Evolutionary conservation across 2,888 invertebrate genomes (phyloP), one percentile per base, ranked within the genome.

Genomic region (Yponomeuta cagnagella): DNA sequence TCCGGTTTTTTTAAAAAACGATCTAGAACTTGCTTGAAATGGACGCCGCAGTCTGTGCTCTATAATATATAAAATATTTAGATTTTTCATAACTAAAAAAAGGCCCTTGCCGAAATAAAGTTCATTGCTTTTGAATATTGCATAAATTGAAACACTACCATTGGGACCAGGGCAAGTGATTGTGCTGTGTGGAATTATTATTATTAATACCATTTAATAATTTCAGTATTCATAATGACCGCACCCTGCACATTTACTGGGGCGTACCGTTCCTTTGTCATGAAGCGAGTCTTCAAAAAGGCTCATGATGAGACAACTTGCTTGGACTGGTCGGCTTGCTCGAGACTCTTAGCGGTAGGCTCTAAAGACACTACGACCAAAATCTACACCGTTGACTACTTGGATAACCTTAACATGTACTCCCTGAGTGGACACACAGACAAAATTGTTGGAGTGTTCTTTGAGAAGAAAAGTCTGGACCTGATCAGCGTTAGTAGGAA

Each of bases 251-350:
- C 94, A 72, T 94, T 95, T 80, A 94, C 95, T 0, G 96, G 96
- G 10, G 95, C 97, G 82, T 98, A 95, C 82, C 97, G 97, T 84
- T 97, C 98, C 0, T 98, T 99, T 84, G 90, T 95, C 12, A 94
- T 98, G 93, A 95, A 96, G 79, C 92, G 96, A 71, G 96, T 96
- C 0, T 98, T 96, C 83, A 94, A 95, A 78, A 96, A 96, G 68
- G 94, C 97, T 1, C 94, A 94, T 73, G 98, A 98, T 82, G 96
- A 96, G 73, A 96, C 97, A 0, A 96, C 96, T 0, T 97, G 96
- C 80, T 81, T 99, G 3, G 96, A 97, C 82, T 99, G 99, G 99
- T 97, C 98, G 0, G 93, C 93, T 31, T 98, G 99, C 87, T 98
- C 99, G 0, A 96, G 94, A 80, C 93, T 98, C 63, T 86, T 99